A percentile compares a stretch with the other conserved stretches of the same genome.
Evolutionary conservation across 2,888 invertebrate genomes (phyloP).

Genomic region (Ceramica pisi): DNA sequence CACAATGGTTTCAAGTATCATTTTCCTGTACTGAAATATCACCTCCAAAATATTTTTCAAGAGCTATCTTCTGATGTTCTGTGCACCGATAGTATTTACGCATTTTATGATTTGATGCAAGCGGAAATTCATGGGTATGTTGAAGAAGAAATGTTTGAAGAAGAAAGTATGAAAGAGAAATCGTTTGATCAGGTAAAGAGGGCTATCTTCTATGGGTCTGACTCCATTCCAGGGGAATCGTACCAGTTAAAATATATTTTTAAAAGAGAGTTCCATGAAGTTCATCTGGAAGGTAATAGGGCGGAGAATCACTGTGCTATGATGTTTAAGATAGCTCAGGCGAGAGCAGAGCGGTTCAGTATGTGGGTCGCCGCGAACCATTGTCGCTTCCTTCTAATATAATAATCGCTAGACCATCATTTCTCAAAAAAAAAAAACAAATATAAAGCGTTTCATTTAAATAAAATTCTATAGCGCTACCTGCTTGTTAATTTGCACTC

Average conservation of each 20-base stretch:
- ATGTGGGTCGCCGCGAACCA: not conserved
- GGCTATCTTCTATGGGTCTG: fast-evolving
- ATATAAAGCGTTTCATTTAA: too few relatives aligned
- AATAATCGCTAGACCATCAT: too few relatives aligned
- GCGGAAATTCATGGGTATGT: not conserved
- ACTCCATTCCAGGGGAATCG: fast-evolving
- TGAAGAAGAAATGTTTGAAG: not conserved
- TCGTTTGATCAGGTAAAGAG: not conserved
- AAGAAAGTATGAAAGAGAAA: not conserved
- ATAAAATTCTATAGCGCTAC: too few relatives aligned
- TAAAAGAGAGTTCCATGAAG: not conserved
- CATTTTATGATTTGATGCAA: constrained; percentile 4
- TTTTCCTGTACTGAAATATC: not conserved
- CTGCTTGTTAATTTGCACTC: too few relatives aligned
- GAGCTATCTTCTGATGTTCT: not conserved
- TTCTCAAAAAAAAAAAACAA: too few relatives aligned
- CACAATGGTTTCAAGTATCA: not conserved
- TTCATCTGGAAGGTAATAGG: not conserved
- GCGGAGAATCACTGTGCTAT: constrained; percentile 1
- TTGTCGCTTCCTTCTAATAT: not conserved
- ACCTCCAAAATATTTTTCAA: not conserved
- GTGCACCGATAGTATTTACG: not conserved
- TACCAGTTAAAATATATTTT: not conserved
- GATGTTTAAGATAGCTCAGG: constrained; percentile 5
- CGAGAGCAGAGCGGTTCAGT: not conserved